Conservation (phyloP, 2,888 invertebrate genomes). For the Malthinus flaveolus region DNA sequence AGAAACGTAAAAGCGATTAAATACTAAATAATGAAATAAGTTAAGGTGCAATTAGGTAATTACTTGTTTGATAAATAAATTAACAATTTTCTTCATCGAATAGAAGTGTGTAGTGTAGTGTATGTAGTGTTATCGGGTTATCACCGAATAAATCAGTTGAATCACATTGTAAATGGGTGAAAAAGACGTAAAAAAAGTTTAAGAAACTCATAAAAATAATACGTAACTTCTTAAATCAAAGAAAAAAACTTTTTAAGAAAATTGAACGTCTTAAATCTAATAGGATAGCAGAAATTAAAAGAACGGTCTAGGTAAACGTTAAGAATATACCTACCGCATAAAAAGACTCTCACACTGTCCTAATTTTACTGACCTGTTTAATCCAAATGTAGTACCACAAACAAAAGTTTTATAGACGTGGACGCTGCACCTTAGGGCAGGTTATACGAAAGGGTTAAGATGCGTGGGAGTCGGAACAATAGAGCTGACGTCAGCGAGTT, state of each 20-base stretch:
- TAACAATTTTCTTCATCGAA: too few relatives aligned
- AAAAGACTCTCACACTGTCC: not conserved
- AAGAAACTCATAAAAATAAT: not conserved
- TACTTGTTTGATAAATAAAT: too few relatives aligned
- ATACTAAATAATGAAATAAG: too few relatives aligned
- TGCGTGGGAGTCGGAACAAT: slow-evolving; percentile 65
- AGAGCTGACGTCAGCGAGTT: slow-evolving; percentile 46
- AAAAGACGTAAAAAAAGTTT: too few relatives aligned
- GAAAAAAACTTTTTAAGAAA: slow-evolving; percentile 26
- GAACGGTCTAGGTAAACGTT: not conserved
- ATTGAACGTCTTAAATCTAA: slow-evolving; percentile 22
- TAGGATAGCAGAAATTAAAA: slow-evolving; percentile 18
- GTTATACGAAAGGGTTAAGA: slow-evolving; percentile 29
- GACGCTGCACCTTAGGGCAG: slow-evolving; percentile 29
- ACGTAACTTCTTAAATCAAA: not conserved
- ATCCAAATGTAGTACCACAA: slow-evolving; percentile 18
- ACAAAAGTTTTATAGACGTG: slow-evolving; percentile 17
- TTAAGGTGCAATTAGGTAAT: too few relatives aligned
- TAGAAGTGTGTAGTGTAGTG: too few relatives aligned
- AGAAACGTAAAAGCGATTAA: too few relatives aligned
- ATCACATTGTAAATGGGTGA: too few relatives aligned
- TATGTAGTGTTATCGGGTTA: too few relatives aligned
- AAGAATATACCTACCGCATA: not conserved
- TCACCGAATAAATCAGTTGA: too few relatives aligned
- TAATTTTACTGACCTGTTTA: slow-evolving; percentile 19